phyloP scores from a whole-genome alignment of 2,797 vertebrate genomes.

The Intellagama lesueurii region DNA sequence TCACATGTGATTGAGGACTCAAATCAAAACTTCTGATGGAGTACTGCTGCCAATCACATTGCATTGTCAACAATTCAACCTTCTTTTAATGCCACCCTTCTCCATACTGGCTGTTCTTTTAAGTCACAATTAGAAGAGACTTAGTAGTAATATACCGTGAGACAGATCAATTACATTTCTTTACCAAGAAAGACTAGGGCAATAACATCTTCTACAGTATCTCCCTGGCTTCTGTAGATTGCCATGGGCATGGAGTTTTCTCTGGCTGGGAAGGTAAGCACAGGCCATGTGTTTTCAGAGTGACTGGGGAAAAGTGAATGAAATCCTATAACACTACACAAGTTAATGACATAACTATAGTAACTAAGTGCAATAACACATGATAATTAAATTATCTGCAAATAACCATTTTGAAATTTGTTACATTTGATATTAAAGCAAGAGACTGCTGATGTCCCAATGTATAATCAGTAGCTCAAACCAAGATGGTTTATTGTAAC shows the following conservation, averaged over 20 bases:
- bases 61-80: no score
- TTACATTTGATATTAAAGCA: no score
- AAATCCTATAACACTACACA: no score
- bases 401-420: not conserved
- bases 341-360: not conserved
- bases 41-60: no score
- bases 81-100: not conserved
- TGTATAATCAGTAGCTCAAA: not conserved
- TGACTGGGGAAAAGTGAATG: not conserved
- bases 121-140: not conserved
- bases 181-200: not conserved
- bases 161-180: not conserved
- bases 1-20: no score
- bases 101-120: not conserved
- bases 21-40: no score
- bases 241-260: no score
- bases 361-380: not conserved
- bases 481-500: not conserved
- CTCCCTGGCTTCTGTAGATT: not conserved
- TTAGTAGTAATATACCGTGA: not conserved
- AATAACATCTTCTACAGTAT: not conserved
- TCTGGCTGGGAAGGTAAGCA: not conserved
- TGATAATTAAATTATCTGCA: not conserved
- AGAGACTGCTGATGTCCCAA: not conserved
- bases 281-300: not conserved